Conservation (phyloP, 2,797 vertebrate species). For the Margarornis squamiger region DNA sequence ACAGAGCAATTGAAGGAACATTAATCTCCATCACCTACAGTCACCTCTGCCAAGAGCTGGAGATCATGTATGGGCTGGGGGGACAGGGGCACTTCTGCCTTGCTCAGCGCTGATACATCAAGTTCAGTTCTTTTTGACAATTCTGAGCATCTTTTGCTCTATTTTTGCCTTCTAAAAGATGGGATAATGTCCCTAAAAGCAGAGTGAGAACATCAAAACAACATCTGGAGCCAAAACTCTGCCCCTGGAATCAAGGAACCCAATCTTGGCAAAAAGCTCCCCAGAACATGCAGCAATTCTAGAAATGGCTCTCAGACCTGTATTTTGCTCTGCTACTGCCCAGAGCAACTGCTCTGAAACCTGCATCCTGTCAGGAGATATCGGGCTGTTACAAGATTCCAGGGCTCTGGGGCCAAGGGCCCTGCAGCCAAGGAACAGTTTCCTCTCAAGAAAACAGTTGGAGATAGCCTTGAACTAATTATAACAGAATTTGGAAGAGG, state of each 20-base stretch:
- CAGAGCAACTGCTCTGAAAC: constrained; percentile 1
- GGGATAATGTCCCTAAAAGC: neutral
- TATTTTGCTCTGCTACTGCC: neutral
- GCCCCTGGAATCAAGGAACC: neutral
- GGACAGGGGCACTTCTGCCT: neutral
- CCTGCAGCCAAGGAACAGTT: constrained; percentile 8
- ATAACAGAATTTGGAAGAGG: neutral
- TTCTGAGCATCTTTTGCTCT: neutral
- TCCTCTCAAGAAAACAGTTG: neutral
- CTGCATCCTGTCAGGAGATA: constrained; percentile 14
- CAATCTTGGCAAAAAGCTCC: neutral
- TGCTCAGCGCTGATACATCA: fast-evolving
- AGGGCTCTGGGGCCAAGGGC: neutral
- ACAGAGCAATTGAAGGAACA: neutral
- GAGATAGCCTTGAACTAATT: neutral
- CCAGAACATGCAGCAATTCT: neutral
- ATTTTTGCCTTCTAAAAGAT: neutral
- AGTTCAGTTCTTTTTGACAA: neutral
- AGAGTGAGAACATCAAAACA: constrained; percentile 23
- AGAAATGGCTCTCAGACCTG: neutral
- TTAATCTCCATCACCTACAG: neutral
- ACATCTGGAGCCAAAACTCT: constrained; percentile 8
- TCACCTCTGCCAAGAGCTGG: neutral
- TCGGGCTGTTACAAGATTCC: neutral
- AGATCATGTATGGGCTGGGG: neutral